Conservation (phyloP, 2,797 vertebrate species). For the Setipinna tenuifilis region DNA sequence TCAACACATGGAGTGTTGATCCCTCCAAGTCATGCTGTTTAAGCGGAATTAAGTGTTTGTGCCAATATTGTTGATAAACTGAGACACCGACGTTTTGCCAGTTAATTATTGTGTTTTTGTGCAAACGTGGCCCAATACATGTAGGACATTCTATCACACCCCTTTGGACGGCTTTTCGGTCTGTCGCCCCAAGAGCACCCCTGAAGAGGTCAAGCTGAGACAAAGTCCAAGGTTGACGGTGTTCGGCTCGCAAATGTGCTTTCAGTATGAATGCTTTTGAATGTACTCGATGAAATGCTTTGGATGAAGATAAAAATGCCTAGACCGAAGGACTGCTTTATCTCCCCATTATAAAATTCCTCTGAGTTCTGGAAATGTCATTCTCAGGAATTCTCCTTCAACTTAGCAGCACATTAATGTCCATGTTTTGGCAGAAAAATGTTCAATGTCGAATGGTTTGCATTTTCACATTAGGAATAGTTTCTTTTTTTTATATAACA, state of each 20-base stretch:
- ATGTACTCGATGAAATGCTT: not conserved
- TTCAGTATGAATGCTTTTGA: constrained; percentile 6
- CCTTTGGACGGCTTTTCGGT: not conserved
- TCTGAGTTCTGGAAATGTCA: constrained; percentile 1
- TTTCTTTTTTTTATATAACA: not conserved
- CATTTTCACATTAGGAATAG: not conserved
- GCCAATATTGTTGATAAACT: constrained; percentile 4
- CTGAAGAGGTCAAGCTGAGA: not conserved
- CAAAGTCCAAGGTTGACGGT: not conserved
- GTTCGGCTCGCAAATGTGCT: not conserved
- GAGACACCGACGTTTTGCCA: not conserved
- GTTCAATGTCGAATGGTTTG: not conserved
- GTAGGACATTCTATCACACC: not conserved
- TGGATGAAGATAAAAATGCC: constrained; percentile 3
- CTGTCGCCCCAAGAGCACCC: not conserved
- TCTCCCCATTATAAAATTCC: constrained; percentile 14
- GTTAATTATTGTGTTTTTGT: not conserved
- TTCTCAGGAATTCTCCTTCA: not conserved
- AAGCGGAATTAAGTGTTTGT: not conserved
- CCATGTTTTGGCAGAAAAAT: not conserved
- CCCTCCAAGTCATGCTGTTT: constrained; percentile 7
- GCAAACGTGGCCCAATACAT: not conserved
- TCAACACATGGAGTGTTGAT: not conserved
- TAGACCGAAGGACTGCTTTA: not conserved
- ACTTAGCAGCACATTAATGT: constrained; percentile 13